phyloP scores from a whole-genome alignment of 2,888 invertebrate species.

The Therioaphis trifolii region DNA sequence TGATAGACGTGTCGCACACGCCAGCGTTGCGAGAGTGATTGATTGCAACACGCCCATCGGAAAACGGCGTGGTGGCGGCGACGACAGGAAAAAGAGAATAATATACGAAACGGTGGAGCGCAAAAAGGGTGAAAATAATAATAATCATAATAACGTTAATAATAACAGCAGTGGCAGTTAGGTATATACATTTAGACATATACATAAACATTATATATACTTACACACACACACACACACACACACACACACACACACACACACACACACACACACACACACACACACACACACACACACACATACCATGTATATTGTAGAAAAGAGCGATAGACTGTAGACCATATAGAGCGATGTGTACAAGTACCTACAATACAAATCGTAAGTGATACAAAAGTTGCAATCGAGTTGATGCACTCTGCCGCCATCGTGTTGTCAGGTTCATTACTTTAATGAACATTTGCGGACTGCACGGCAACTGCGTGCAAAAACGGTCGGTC shows the following conservation, averaged over 20 bases:
- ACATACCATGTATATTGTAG: too few relatives aligned
- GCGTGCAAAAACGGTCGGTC: constrained; percentile 31
- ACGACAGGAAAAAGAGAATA: constrained; percentile 51
- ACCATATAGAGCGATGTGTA: background rate
- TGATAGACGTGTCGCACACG: constrained; percentile 46
- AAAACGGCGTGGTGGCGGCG: constrained; percentile 13
- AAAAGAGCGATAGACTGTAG: too few relatives aligned
- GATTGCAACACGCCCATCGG: constrained; percentile 60
- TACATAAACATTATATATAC: too few relatives aligned
- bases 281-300: too few relatives aligned
- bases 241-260: too few relatives aligned
- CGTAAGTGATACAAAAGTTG: constrained; percentile 9
- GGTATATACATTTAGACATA: too few relatives aligned
- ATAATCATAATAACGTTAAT: background rate
- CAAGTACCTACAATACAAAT: too few relatives aligned
- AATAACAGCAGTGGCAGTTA: background rate
- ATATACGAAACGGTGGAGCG: background rate
- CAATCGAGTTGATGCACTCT: constrained; percentile 1
- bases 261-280: too few relatives aligned
- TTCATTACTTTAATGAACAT: constrained; percentile 56
- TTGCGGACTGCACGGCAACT: background rate
- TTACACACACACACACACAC: too few relatives aligned
- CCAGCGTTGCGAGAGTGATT: constrained; percentile 45
- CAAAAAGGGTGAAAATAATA: background rate
- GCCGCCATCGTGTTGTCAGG: background rate